Percentiles rank a stretch among this genome's conserved stretches.
phyloP scores from a whole-genome alignment of 2,113 vertebrate genomes.

The Lepus europaeus region DNA sequence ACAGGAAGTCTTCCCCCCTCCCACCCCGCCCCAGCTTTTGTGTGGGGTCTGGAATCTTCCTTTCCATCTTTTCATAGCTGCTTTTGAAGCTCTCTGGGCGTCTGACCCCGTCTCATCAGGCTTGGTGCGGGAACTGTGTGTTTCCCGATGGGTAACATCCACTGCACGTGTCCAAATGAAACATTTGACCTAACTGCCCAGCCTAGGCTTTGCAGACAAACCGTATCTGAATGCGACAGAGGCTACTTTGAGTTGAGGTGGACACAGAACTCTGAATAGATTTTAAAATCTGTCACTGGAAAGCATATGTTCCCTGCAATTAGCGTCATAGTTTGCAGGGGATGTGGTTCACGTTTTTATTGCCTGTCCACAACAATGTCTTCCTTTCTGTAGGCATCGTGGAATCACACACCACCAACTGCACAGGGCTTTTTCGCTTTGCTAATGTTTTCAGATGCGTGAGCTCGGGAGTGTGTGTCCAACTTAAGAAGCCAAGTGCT shows the following conservation, averaged over 20 bases:
- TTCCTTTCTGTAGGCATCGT: neutral
- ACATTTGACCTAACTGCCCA: neutral
- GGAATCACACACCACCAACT: neutral
- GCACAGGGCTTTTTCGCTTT: neutral
- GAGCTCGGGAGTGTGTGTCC: neutral
- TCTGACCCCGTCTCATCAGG: neutral
- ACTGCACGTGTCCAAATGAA: neutral
- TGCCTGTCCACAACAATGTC: neutral
- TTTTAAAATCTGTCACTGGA: neutral
- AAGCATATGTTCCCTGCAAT: neutral
- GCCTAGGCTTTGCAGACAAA: neutral
- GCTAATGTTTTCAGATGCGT: neutral
- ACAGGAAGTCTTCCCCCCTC: neutral
- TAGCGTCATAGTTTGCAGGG: neutral
- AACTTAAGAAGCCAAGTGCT: neutral
- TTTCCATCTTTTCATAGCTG: conserved; percentile 6
- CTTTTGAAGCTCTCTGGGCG: neutral
- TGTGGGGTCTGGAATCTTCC: conserved; percentile 4
- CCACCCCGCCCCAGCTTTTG: neutral
- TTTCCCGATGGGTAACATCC: neutral
- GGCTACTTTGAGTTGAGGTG: neutral
- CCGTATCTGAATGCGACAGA: neutral
- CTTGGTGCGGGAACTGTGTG: neutral
- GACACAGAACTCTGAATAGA: neutral
- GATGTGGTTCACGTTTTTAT: neutral